These are phyloP conservation scores for Strigamia maritima DNA, from an alignment of 2,888 invertebrate species.

Conservation along the genomic window DNA sequence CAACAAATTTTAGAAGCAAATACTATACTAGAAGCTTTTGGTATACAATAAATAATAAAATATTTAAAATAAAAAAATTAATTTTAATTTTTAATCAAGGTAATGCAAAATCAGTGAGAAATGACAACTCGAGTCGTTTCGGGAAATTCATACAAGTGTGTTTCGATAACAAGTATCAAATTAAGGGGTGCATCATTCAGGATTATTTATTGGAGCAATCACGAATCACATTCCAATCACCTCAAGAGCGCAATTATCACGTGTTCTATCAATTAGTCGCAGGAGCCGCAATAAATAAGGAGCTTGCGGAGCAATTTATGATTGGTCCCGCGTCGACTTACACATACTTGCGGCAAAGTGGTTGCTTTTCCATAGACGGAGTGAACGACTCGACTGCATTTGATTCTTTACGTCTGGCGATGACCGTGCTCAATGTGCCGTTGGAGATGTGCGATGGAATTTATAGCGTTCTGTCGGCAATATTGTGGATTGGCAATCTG, in stretches of 20 bases:
- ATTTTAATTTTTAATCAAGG: constrained; percentile 63
- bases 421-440: constrained; percentile 83
- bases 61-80: constrained; percentile 41
- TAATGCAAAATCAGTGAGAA: constrained; percentile 87
- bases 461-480: constrained; percentile 80
- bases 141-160: constrained; percentile 96
- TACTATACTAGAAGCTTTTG: constrained; percentile 87
- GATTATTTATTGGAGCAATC: constrained; percentile 88
- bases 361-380: constrained; percentile 66
- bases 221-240: constrained; percentile 82
- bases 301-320: constrained; percentile 65
- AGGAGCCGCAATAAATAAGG: constrained; percentile 67
- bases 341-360: constrained; percentile 71
- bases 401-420: constrained; percentile 80
- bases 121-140: constrained; percentile 88
- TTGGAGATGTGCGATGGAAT: constrained; percentile 82
- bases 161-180: constrained; percentile 81
- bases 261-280: constrained; percentile 88
- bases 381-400: constrained; percentile 67
- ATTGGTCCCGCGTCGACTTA: constrained; percentile 72
- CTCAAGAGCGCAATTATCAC: constrained; percentile 83
- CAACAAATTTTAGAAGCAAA: constrained; percentile 92
- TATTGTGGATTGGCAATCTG: constrained; percentile 86
- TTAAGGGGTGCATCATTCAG: constrained; percentile 85
- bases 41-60: constrained; percentile 55